A percentile compares a stretch with the other conserved stretches of the same genome.
phyloP scores from a whole-genome alignment of 2,888 invertebrate species.

The Conistra vaccinii region DNA sequence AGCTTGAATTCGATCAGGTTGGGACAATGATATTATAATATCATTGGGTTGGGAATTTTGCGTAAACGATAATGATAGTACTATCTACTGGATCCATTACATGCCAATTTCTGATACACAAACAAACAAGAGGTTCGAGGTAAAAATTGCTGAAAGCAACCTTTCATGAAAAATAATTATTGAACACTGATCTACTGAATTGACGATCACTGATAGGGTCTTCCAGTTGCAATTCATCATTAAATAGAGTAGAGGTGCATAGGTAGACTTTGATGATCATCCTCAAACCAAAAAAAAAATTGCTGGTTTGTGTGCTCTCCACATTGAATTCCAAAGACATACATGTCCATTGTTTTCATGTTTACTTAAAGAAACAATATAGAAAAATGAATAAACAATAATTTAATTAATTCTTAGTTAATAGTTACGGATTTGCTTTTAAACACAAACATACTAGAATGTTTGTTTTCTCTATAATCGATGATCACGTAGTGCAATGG shows the following conservation, averaged over 20 bases:
- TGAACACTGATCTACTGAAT: neutral
- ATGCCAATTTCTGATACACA: slow-evolving; percentile 27
- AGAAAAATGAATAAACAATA: slow-evolving; percentile 22
- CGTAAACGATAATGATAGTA: slow-evolving; percentile 12
- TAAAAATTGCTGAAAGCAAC: slow-evolving; percentile 15
- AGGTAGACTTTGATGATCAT: neutral
- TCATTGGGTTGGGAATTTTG: slow-evolving; percentile 22
- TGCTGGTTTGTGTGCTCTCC: neutral
- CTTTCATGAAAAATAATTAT: neutral
- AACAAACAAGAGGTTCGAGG: slow-evolving; percentile 23
- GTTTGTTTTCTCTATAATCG: slow-evolving; percentile 36
- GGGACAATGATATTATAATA: too few species aligned
- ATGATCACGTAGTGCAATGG: slow-evolving; percentile 32
- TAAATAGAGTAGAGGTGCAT: slow-evolving; percentile 2
- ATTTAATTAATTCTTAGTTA: slow-evolving; percentile 11
- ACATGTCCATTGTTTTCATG: slow-evolving; percentile 29
- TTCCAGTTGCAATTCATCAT: neutral
- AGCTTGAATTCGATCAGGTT: slow-evolving; percentile 14
- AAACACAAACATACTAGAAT: slow-evolving; percentile 36
- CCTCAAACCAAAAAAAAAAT: too few species aligned
- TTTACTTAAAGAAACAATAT: slow-evolving; percentile 12
- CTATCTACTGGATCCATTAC: neutral
- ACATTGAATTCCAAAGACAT: slow-evolving; percentile 14
- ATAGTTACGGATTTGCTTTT: slow-evolving; percentile 32
- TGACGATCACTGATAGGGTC: too few species aligned